These are phyloP conservation scores for Phocoena phocoena DNA, from an alignment of 2,113 vertebrate species.

Conservation along the genomic window DNA sequence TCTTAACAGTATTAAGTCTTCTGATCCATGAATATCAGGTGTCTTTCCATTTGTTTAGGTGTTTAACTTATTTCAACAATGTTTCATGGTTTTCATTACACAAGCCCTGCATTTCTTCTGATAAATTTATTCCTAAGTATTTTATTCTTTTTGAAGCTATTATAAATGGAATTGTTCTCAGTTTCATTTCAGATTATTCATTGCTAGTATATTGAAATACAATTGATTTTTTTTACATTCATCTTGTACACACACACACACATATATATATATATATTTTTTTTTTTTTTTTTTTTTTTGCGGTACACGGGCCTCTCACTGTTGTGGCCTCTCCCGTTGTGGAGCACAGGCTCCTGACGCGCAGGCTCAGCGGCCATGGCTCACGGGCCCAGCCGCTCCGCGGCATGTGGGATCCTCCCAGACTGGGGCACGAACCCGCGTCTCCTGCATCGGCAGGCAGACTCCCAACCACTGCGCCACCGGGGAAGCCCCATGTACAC, in stretches of 20 bases:
- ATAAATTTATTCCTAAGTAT: constrained; percentile 11
- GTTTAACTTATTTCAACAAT: background rate
- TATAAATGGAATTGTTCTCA: background rate
- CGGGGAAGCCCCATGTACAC: background rate
- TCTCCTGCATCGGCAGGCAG: too few relatives aligned
- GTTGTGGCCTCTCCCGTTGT: too few relatives aligned
- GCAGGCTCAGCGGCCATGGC: too few relatives aligned
- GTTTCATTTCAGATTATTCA: background rate
- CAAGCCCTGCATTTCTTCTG: background rate
- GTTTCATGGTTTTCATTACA: background rate
- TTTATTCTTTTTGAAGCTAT: background rate
- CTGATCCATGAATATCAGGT: background rate
- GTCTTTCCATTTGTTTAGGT: background rate
- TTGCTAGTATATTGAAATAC: background rate
- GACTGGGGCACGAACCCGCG: too few relatives aligned
- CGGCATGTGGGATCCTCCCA: too few relatives aligned
- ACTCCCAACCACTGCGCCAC: too few relatives aligned
- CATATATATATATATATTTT: background rate
- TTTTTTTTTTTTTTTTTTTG: too few relatives aligned
- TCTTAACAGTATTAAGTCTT: background rate
- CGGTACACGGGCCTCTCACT: too few relatives aligned
- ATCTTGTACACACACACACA: background rate
- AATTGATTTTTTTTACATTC: background rate
- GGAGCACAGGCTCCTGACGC: too few relatives aligned
- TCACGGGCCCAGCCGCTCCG: too few relatives aligned